Percentiles rank a stretch among this genome's conserved stretches.
phyloP scores from a whole-genome alignment of 1,140 invertebrate species.

The Drosophila burlai region DNA sequence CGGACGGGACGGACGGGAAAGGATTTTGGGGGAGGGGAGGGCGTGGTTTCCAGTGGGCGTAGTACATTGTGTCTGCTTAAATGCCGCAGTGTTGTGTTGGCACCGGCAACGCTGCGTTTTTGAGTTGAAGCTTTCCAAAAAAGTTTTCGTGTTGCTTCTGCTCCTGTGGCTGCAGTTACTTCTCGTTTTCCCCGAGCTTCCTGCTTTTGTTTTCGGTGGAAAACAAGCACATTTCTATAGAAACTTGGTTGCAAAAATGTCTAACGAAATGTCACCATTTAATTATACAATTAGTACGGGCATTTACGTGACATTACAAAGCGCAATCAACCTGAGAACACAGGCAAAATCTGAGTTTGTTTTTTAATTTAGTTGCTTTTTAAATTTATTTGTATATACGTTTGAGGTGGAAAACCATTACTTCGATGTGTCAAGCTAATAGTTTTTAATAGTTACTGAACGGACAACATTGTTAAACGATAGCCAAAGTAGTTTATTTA shows the following conservation, averaged over 20 bases:
- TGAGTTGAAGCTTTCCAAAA: slow-evolving; percentile 40
- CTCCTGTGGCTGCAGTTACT: slow-evolving; percentile 38
- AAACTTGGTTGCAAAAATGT: slow-evolving; percentile 32
- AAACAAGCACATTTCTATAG: slow-evolving; percentile 53
- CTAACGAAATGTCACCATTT: slow-evolving; percentile 25
- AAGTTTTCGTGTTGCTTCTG: slow-evolving; percentile 31
- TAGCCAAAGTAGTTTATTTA: no score
- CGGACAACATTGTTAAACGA: no score
- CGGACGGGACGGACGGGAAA: not conserved
- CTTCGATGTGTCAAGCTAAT: not conserved
- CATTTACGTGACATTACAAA: slow-evolving; percentile 25
- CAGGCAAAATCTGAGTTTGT: not conserved
- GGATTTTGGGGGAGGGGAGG: not conserved
- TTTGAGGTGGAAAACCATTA: not conserved
- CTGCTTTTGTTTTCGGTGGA: slow-evolving; percentile 39
- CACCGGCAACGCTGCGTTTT: slow-evolving; percentile 47
- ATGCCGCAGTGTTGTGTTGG: slow-evolving; percentile 58
- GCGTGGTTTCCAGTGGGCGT: slow-evolving; percentile 7
- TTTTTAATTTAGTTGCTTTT: not conserved
- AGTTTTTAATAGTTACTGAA: no score
- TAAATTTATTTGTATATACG: not conserved
- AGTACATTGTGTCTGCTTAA: slow-evolving; percentile 60
- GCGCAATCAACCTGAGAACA: slow-evolving; percentile 3
- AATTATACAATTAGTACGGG: slow-evolving; percentile 42
- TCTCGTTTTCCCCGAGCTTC: slow-evolving; percentile 27